Percentiles rank a stretch among this genome's conserved stretches.
These are phyloP conservation scores for Platycnemis pennipes DNA, from an alignment of 2,888 invertebrate species.

Conservation along the genomic window DNA sequence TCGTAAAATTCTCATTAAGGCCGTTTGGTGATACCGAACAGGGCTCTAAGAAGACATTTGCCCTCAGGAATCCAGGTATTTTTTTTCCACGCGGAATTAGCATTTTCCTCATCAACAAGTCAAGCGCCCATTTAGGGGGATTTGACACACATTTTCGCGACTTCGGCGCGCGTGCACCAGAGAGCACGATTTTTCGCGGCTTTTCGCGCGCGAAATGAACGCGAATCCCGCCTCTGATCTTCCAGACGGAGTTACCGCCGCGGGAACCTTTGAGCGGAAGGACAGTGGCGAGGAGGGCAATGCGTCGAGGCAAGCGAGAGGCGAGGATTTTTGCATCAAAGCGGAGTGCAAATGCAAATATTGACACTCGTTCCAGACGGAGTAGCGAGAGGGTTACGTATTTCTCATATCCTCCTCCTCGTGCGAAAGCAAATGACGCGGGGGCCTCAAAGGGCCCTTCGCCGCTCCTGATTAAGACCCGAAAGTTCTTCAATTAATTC, in stretches of 20 bases:
- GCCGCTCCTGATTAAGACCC: background rate
- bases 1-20: too few relatives aligned
- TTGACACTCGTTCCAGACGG: background rate
- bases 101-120: background rate
- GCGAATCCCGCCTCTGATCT: background rate
- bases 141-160: background rate
- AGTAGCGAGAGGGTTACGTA: background rate
- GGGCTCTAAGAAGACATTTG: background rate
- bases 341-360: background rate
- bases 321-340: conserved; percentile 16
- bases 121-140: background rate
- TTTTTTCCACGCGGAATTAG: background rate
- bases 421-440: background rate
- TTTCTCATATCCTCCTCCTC: background rate
- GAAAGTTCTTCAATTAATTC: background rate
- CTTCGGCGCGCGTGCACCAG: background rate
- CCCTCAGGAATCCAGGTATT: background rate
- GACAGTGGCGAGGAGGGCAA: background rate
- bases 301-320: background rate
- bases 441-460: background rate
- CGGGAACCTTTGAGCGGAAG: background rate
- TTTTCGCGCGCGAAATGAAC: background rate
- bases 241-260: background rate
- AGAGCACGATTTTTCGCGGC: background rate
- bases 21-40: too few relatives aligned